Base-by-base conservation (phyloP, 2,888 invertebrate species). In the Esperia sulphurella region DNA sequence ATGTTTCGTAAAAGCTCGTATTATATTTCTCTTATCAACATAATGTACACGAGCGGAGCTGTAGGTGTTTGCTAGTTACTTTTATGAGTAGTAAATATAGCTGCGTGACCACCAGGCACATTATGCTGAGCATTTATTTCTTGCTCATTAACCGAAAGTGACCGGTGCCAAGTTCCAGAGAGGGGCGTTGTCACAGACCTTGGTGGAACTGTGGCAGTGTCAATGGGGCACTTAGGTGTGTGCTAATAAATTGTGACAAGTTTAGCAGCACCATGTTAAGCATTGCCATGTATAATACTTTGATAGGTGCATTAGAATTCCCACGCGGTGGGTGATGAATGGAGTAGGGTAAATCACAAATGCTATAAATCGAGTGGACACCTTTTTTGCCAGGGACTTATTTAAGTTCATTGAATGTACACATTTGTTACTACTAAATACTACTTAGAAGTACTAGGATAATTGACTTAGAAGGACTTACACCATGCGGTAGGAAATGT, bases 121-220 rank as follows among this genome's bases (percentile, higher is more conserved):
- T 35, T 35, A n/a, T 35, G 10, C 35, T 39, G 14, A 39, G 21
- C 41, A 55, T 53, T 56, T 61, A 63, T 63, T 62, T 58, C 55
- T 65, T 59, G 61, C 57, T 71, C 63, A 71, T 75, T 73, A 72
- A 62, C 71, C 58, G 64, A 75, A 79, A 75, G 73, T 67, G 71
- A 70, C 65, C 65, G 66, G 59, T 48, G 46, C 50, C 45, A 8
- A 21, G 30, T 43, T 35, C 21, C 29, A 41, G 35, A 42, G 37
- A 55, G 55, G 68, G 74, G 72, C 71, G 70, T 65, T 65, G 74
- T 63, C 69, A 61, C 72, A 61, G 74, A 68, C 79, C 79, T 81
- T 79, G 78, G 58, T 14, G 49, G 44, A 43, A 57, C 57, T 56
- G 58, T 64, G 66, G 61, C 68, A 66, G 68, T 70, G 72, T 74